These are phyloP conservation scores for Drosophila miranda DNA, from an alignment of 1,140 invertebrate species.

Conservation along the genomic window DNA sequence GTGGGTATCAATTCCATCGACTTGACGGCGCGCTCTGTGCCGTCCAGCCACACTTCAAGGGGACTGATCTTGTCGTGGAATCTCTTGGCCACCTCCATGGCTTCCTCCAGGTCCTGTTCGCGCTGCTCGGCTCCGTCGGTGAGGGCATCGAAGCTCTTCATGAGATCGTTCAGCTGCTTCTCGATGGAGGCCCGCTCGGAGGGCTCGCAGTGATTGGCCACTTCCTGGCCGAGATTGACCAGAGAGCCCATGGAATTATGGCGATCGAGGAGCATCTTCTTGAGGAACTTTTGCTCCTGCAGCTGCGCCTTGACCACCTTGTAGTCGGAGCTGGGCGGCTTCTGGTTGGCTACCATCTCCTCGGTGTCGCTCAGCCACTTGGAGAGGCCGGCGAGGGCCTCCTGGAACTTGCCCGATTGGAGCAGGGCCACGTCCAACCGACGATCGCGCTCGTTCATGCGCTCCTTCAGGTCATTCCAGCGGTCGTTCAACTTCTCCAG, in stretches of 20 bases:
- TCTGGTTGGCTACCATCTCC: conserved; percentile 98
- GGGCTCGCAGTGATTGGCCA: conserved; percentile 91
- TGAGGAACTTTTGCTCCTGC: conserved; percentile 97
- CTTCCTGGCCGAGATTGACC: conserved; percentile 93
- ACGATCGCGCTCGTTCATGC: conserved; percentile 94
- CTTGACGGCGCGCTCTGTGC: conserved; percentile 93
- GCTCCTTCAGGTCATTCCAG: conserved; percentile 96
- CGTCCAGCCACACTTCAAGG: conserved; percentile 94
- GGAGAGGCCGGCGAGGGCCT: conserved; percentile 94
- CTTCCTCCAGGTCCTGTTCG: conserved; percentile 93
- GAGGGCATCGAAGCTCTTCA: conserved; percentile 92
- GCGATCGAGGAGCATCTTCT: conserved; percentile 97
- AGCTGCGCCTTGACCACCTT: conserved; percentile 98
- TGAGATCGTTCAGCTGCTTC: conserved; percentile 92
- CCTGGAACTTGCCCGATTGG: conserved; percentile 98
- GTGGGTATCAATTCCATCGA: conserved; percentile 95
- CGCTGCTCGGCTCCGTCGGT: conserved; percentile 91
- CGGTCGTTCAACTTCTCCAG: conserved; percentile 95
- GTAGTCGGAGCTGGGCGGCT: conserved; percentile 97
- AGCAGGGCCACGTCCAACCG: conserved; percentile 94
- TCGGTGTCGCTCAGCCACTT: conserved; percentile 98
- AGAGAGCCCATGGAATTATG: conserved; percentile 95
- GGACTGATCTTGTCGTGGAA: conserved; percentile 96
- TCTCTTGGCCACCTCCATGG: conserved; percentile 93
- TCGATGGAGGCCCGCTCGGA: conserved; percentile 94